Conservation (phyloP, 2,797 vertebrate species). For the Balearica regulorum region DNA sequence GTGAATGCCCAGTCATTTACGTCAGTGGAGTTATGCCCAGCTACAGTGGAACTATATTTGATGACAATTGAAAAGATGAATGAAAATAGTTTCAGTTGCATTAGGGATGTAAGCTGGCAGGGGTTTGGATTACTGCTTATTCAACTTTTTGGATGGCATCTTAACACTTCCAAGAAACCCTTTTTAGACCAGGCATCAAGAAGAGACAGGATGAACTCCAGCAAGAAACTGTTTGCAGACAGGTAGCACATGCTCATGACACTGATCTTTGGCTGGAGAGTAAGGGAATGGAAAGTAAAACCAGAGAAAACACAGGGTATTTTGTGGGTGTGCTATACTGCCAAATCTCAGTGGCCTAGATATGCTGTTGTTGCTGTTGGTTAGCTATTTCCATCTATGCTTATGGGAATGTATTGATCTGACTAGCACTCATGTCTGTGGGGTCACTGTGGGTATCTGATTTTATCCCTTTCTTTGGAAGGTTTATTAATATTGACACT, state of each 20-base stretch:
- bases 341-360: conserved; percentile 2
- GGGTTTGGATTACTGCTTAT: conserved; percentile 23
- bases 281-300: not conserved
- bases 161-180: conserved; percentile 30
- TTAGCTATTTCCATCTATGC: conserved; percentile 3
- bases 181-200: conserved; percentile 4
- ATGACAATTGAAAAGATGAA: conserved; percentile 41
- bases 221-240: not conserved
- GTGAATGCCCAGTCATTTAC: not conserved
- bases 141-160: not conserved
- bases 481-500: conserved; percentile 52
- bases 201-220: not conserved
- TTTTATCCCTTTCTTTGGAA: conserved; percentile 40
- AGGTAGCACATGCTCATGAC: not conserved
- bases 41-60: not conserved
- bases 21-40: conserved; percentile 9
- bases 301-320: not conserved
- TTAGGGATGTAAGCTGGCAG: conserved; percentile 39
- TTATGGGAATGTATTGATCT: conserved; percentile 26
- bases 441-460: conserved; percentile 22
- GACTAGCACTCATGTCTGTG: not conserved
- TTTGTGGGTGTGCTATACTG: not conserved
- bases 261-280: not conserved
- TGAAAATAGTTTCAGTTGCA: conserved; percentile 42
- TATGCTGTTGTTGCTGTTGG: not conserved